These are phyloP conservation scores for Paelopatides confundens DNA, from an alignment of 53 echinoderm and acorn worm species.

Conservation along the genomic window DNA sequence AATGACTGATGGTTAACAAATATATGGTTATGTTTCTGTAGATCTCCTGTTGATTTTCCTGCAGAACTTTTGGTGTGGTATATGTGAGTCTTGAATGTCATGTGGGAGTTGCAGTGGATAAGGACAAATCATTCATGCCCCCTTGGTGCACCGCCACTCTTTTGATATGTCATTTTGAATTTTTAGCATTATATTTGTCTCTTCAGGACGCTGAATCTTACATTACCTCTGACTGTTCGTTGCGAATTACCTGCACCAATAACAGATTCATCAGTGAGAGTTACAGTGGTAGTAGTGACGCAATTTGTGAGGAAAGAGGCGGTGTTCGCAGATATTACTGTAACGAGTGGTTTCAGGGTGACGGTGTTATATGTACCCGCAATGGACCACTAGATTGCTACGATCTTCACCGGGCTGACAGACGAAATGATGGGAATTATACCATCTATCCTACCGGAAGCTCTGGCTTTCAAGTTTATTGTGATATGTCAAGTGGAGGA, in stretches of 20 bases:
- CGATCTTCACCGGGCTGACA: neutral
- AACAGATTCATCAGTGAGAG: neutral
- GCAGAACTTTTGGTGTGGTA: no score
- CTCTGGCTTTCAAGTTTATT: neutral
- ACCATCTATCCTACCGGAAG: neutral
- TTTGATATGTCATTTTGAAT: no score
- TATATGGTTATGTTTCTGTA: no score
- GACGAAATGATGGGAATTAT: neutral
- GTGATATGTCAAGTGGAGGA: neutral
- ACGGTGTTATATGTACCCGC: neutral
- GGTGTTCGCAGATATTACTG: neutral
- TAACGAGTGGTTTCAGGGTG: neutral
- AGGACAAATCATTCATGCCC: no score
- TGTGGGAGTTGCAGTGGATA: no score
- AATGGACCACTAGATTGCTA: neutral
- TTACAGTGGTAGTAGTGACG: neutral
- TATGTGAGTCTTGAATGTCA: no score
- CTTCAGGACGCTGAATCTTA: neutral
- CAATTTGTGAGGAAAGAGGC: constrained; percentile 10
- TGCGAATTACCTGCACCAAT: neutral
- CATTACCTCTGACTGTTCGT: neutral
- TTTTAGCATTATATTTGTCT: neutral
- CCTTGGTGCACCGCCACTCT: no score
- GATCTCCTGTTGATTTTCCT: no score
- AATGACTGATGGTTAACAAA: no score